These are phyloP conservation scores for Diplodus puntazzo DNA, from an alignment of 2,797 vertebrate species.

Conservation along the genomic window DNA sequence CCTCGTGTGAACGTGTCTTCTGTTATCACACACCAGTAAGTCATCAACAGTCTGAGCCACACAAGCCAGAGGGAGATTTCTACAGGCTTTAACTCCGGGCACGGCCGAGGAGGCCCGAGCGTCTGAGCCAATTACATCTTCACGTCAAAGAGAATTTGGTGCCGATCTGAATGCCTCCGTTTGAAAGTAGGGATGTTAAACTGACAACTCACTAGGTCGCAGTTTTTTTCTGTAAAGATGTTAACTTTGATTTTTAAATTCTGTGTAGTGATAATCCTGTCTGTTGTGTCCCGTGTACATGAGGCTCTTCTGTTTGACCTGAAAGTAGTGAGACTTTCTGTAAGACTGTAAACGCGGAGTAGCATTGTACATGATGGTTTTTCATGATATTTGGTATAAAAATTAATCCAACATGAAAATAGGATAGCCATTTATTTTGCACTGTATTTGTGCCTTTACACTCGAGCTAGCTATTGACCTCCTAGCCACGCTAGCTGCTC, in stretches of 20 bases:
- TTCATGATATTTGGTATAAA: too few relatives aligned
- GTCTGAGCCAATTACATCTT: constrained; percentile 2
- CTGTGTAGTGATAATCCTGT: too few relatives aligned
- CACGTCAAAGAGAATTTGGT: background rate
- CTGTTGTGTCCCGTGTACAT: background rate
- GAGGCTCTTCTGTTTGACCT: background rate
- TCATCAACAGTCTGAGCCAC: constrained; percentile 38
- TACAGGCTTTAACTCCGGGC: background rate
- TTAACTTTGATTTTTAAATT: background rate
- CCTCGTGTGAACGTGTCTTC: constrained; percentile 43
- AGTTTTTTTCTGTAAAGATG: background rate
- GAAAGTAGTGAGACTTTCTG: background rate
- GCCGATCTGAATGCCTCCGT: background rate
- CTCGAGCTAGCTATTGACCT: too few relatives aligned
- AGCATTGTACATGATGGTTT: too few relatives aligned
- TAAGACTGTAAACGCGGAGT: too few relatives aligned
- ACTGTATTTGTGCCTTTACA: background rate
- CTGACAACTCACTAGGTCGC: too few relatives aligned
- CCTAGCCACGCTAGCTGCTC: background rate
- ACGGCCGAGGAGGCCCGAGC: background rate
- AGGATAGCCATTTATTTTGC: background rate
- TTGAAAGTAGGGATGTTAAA: background rate
- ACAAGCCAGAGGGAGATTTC: constrained; percentile 1
- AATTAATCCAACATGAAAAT: background rate
- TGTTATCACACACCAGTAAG: constrained; percentile 38